These are phyloP conservation scores for Vesta saturnalis DNA, from an alignment of 2,888 invertebrate species.

Conservation along the genomic window DNA sequence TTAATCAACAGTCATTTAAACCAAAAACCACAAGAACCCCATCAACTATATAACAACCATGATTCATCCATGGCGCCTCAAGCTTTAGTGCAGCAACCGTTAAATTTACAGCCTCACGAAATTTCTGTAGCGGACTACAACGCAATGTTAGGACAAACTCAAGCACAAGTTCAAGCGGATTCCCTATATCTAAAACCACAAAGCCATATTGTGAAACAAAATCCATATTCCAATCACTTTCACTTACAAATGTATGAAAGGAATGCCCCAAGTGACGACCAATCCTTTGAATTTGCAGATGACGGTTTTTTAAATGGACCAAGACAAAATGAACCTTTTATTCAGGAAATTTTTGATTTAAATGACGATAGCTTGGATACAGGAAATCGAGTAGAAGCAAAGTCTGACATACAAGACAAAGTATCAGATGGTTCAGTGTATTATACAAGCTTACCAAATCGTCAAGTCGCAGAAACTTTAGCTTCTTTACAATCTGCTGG, in stretches of 20 bases:
- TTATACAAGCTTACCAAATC: constrained; percentile 71
- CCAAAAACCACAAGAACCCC: constrained; percentile 36
- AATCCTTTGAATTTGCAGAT: neutral
- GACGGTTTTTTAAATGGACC: neutral
- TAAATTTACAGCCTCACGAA: constrained; percentile 23
- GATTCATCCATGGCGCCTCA: constrained; percentile 16
- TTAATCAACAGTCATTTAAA: constrained; percentile 22
- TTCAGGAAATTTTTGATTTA: constrained; percentile 26
- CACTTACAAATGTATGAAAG: constrained; percentile 63
- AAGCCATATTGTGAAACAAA: constrained; percentile 15
- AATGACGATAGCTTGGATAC: constrained; percentile 9
- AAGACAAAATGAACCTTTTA: constrained; percentile 13
- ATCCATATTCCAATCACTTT: constrained; percentile 53
- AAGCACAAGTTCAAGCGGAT: constrained; percentile 2
- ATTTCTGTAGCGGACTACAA: constrained; percentile 46
- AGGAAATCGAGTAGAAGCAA: constrained; percentile 12
- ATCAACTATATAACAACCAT: constrained; percentile 21
- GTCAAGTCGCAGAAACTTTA: constrained; percentile 70
- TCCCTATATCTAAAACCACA: neutral
- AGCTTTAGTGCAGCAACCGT: constrained; percentile 59
- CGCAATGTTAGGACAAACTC: constrained; percentile 52
- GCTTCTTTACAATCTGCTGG: constrained; percentile 69
- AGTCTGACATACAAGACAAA: neutral
- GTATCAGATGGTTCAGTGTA: constrained; percentile 45
- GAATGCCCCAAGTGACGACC: constrained; percentile 49